Percentiles rank a stretch among this genome's conserved stretches.
These are phyloP conservation scores for Tapera naevia DNA, from an alignment of 2,797 vertebrate species.

Conservation along the genomic window DNA sequence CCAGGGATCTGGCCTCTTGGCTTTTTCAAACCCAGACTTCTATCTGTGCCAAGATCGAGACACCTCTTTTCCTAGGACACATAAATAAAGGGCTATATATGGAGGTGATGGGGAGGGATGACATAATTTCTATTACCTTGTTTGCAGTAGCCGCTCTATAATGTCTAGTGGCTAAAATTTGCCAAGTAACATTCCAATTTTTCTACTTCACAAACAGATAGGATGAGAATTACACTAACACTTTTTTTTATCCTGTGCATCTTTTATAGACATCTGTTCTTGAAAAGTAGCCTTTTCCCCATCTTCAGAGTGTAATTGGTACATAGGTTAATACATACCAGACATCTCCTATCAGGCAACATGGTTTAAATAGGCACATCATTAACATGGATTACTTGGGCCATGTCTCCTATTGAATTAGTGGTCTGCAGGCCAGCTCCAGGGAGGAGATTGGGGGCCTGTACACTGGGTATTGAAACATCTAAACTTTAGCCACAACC, in stretches of 20 bases:
- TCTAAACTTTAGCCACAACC: constrained; percentile 50
- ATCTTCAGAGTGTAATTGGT: background rate
- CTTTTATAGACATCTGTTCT: background rate
- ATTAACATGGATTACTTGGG: constrained; percentile 57
- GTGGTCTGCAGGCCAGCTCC: constrained; percentile 37
- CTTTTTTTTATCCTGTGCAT: background rate
- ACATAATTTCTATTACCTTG: background rate
- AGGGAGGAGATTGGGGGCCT: constrained; percentile 1
- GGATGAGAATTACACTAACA: background rate
- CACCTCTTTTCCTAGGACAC: background rate
- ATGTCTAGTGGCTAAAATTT: background rate
- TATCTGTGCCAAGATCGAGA: background rate
- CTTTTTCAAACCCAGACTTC: background rate
- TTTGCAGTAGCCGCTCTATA: background rate
- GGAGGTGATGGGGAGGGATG: background rate
- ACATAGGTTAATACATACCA: background rate
- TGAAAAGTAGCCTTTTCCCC: background rate
- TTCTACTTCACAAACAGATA: background rate
- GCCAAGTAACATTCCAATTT: background rate
- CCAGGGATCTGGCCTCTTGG: background rate
- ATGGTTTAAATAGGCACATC: constrained; percentile 52
- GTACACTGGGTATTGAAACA: background rate
- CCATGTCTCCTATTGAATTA: constrained; percentile 54
- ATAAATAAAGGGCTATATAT: background rate
- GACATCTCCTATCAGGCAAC: constrained; percentile 37